Percentiles rank a stretch among this genome's conserved stretches.
These are phyloP conservation scores for Cladopsammia gracilis DNA, from an alignment of 64 coral and sea anemone genomes.

Conservation along the genomic window DNA sequence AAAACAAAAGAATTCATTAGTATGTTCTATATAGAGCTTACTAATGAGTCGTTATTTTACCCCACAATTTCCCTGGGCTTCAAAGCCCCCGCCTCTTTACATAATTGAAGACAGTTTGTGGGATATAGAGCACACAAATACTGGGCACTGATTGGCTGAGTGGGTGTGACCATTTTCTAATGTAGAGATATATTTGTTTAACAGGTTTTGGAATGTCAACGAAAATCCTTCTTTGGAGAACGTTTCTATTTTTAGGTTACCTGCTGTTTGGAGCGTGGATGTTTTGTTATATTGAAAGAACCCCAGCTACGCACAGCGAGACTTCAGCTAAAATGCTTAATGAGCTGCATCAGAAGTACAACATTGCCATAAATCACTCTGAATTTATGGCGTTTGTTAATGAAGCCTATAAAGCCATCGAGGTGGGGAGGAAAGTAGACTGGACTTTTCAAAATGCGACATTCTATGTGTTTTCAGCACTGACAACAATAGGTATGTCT, in stretches of 20 bases:
- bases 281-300: constrained; percentile 2
- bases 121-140: no score
- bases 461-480: constrained; percentile 6
- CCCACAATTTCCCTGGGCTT: no score
- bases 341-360: constrained; percentile 23
- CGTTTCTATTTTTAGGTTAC: constrained; percentile 7
- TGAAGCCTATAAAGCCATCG: neutral
- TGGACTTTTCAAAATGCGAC: constrained; percentile 36
- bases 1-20: no score
- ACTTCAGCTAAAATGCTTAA: constrained; percentile 4
- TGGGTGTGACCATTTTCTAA: no score
- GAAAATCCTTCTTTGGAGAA: neutral
- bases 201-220: no score
- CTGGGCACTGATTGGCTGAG: no score
- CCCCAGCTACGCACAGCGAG: neutral
- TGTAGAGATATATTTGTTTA: no score
- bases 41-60: no score
- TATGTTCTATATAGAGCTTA: no score
- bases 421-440: constrained; percentile 12
- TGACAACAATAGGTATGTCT: constrained; percentile 48
- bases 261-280: constrained; percentile 25
- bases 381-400: constrained; percentile 27
- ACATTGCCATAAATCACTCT: neutral
- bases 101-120: no score
- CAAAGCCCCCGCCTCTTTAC: no score